These are phyloP conservation scores for Glaucopsyche alexis DNA, from an alignment of 2,888 invertebrate species.

Conservation along the genomic window DNA sequence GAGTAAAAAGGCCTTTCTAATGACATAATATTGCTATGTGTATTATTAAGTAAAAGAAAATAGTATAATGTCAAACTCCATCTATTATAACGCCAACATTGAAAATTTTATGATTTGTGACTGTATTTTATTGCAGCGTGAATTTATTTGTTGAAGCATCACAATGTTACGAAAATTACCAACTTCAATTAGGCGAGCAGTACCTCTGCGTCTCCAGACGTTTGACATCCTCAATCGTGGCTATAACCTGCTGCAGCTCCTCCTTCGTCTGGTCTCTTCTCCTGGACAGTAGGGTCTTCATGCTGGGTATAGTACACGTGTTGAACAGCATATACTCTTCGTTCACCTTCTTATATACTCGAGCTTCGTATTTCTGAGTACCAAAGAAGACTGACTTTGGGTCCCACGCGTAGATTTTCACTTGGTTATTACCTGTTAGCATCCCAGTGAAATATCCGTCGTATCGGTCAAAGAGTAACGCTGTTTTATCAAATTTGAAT, in stretches of 20 bases:
- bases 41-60: too few species aligned
- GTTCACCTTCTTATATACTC: conserved; percentile 32
- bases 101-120: too few species aligned
- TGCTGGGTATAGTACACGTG: conserved; percentile 26
- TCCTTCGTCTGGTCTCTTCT: conserved; percentile 29
- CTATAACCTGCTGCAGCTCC: conserved; percentile 32
- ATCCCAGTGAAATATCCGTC: conserved; percentile 26
- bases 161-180: background rate
- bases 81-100: too few species aligned
- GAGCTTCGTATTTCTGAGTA: background rate
- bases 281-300: conserved; percentile 33
- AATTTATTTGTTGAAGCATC: too few species aligned
- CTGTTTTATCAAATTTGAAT: conserved; percentile 32
- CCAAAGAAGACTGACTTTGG: conserved; percentile 15
- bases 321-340: conserved; percentile 34
- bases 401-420: conserved; percentile 29
- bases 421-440: conserved; percentile 29
- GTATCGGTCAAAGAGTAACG: conserved; percentile 23
- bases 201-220: conserved; percentile 32
- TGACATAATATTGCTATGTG: too few species aligned
- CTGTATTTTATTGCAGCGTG: conserved; percentile 9
- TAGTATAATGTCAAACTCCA: too few species aligned
- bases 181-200: conserved; percentile 17
- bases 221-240: conserved; percentile 31
- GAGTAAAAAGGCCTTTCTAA: too few species aligned